Percentiles rank a stretch among this genome's conserved stretches.
Conservation (phyloP, 1,140 invertebrate genomes). For the Drosophila lowei region DNA sequence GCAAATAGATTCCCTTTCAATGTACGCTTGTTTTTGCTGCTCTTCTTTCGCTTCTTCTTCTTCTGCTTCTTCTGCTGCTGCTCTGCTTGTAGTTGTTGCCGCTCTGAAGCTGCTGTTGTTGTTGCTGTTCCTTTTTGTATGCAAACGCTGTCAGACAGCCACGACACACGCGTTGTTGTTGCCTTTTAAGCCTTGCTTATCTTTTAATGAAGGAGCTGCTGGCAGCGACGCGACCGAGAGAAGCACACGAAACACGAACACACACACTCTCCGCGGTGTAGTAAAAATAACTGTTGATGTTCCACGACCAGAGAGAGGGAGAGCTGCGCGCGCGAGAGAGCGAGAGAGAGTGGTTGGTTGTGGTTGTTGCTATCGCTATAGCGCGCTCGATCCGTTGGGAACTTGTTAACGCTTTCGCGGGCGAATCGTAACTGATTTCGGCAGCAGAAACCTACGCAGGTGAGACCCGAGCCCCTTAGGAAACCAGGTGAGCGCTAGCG, state of each 20-base stretch:
- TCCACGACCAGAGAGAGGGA: neutral
- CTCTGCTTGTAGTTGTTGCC: conserved; percentile 25
- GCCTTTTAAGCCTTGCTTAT: conserved; percentile 47
- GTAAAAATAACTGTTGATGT: conserved; percentile 39
- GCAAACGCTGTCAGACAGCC: conserved; percentile 31
- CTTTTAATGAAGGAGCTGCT: conserved; percentile 51
- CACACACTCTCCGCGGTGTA: neutral
- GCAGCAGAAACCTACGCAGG: too few relatives aligned
- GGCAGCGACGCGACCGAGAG: conserved; percentile 20
- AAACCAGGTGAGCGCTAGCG: too few relatives aligned
- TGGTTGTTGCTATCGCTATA: conserved; percentile 25
- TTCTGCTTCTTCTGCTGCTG: conserved; percentile 8
- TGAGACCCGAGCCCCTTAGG: too few relatives aligned
- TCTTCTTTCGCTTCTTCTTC: conserved; percentile 14
- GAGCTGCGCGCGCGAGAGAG: conserved; percentile 2
- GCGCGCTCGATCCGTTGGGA: conserved; percentile 40
- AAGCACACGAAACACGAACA: conserved; percentile 30
- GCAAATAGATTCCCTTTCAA: conserved; percentile 37
- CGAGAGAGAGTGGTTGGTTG: conserved; percentile 4
- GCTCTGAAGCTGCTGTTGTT: conserved; percentile 20
- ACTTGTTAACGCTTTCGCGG: conserved; percentile 75
- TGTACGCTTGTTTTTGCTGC: conserved; percentile 10
- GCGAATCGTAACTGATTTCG: neutral
- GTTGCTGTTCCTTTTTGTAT: conserved; percentile 37
- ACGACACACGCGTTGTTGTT: conserved; percentile 38